Base-by-base conservation (phyloP, 2,888 invertebrate genomes). In the Spisula solida region DNA sequence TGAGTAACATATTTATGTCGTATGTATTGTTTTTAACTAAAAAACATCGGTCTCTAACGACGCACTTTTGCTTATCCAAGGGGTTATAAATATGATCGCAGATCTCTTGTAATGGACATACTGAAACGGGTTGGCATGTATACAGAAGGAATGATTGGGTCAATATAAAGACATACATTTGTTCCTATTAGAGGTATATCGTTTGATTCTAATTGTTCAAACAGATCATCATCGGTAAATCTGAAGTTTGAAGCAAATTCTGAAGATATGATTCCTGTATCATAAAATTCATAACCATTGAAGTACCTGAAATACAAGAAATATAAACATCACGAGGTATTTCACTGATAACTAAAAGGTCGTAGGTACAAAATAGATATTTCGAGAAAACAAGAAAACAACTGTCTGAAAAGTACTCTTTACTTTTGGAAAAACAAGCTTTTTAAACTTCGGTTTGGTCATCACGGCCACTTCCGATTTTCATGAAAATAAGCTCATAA, bases 251-350 rank as follows among this genome's bases (percentile, higher is more conserved):
- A 25, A 10, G 70, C 81, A 18, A 81, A 16, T 47, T 60, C 29
- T 25, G 60, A 41, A 16, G 8, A 16, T n/a, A 86, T 29, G 8
- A 86, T 47, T 6, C 41, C 75, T 0, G 86, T 86, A 10, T 66
- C 55, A n/a, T 82, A n/a, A 31, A 86, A 55, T 31, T 86, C 56
- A 6, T 48, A 16, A 20, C 47, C 78, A 48, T 70, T 66, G 51
- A 70, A 31, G 47, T 70, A 60, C 85, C 85, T 85, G 29, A 2
- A 83, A 81, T 10, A 66, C n/a, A n/a, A 25, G 8, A 66, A 6
- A 66, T 66, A 10, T n/a, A 56, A n/a, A n/a, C 18, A 5, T 56
- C 20, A 56, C 0, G 20, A 1, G n/a, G 20, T 56, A 56, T 56
- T n/a, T n/a, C n/a, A n/a, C n/a, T 55, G 55, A 2, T 1, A 14